A percentile compares a stretch with the other conserved stretches of the same genome.
Conservation (phyloP, 2,888 invertebrate genomes). For the Mycogona germanica region DNA sequence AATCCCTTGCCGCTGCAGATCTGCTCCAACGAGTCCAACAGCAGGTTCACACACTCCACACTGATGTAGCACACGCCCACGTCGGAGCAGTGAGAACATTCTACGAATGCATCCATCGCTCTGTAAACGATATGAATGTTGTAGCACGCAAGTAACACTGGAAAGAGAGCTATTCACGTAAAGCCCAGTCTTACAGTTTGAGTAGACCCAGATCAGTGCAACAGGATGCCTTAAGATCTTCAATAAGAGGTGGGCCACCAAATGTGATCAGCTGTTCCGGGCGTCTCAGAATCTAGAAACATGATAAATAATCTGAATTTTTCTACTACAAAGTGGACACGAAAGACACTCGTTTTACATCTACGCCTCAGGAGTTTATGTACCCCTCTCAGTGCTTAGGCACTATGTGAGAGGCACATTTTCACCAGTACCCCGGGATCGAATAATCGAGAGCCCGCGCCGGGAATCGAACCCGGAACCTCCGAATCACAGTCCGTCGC, state of each 20-base stretch:
- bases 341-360: background rate
- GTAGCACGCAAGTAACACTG: constrained; percentile 9
- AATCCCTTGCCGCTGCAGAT: constrained; percentile 62
- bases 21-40: constrained; percentile 69
- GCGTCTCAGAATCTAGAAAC: constrained; percentile 48
- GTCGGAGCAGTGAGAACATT: constrained; percentile 71
- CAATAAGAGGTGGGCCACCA: constrained; percentile 43
- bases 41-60: constrained; percentile 40
- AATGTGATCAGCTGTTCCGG: constrained; percentile 66
- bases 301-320: background rate
- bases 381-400: too few relatives aligned
- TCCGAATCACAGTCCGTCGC: too few relatives aligned
- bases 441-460: too few relatives aligned
- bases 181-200: constrained; percentile 32
- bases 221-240: constrained; percentile 36
- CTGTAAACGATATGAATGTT: too few relatives aligned
- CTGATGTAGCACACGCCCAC: constrained; percentile 37
- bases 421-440: too few relatives aligned
- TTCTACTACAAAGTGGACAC: background rate
- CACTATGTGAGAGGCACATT: too few relatives aligned
- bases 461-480: too few relatives aligned
- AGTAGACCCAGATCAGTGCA: constrained; percentile 30
- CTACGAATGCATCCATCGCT: constrained; percentile 85
- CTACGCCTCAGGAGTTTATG: background rate
- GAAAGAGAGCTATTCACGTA: constrained; percentile 7